Percentiles rank a stretch among this genome's conserved stretches.
phyloP scores from a whole-genome alignment of 2,888 invertebrate genomes.

The Drosophila paranaensis region DNA sequence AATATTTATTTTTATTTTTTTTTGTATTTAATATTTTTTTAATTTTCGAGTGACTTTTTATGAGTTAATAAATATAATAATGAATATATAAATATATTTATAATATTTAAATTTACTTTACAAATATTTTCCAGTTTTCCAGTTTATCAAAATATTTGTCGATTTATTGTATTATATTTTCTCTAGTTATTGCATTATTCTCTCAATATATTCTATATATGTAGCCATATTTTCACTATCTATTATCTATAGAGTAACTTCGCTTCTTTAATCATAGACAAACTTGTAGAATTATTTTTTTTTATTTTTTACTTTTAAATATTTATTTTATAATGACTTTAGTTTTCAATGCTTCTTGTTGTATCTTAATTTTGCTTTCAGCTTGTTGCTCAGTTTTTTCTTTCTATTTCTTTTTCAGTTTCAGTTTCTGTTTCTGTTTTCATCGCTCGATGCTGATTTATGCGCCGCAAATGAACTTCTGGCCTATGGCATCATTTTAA shows the following conservation, averaged over 20 bases:
- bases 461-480: constrained; percentile 41
- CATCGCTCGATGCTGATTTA: constrained; percentile 38
- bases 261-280: not conserved
- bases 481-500: constrained; percentile 60
- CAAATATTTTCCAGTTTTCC: too few species aligned
- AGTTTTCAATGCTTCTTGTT: constrained; percentile 23
- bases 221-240: too few species aligned
- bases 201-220: too few species aligned
- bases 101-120: too few species aligned
- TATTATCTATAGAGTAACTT: constrained; percentile 8
- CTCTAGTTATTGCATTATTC: too few species aligned
- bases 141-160: too few species aligned
- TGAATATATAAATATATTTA: too few species aligned
- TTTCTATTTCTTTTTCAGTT: not conserved
- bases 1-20: too few species aligned
- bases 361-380: constrained; percentile 17
- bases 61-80: too few species aligned
- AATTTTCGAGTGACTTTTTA: too few species aligned
- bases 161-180: too few species aligned
- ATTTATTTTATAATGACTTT: constrained; percentile 13
- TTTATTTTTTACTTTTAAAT: not conserved
- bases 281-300: not conserved
- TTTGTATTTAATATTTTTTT: too few species aligned
- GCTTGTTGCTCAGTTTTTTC: constrained; percentile 7
- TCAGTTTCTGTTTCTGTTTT: not conserved